These are phyloP conservation scores for Saturnia japonica DNA, from an alignment of 2,888 invertebrate genomes.

Conservation along the genomic window DNA sequence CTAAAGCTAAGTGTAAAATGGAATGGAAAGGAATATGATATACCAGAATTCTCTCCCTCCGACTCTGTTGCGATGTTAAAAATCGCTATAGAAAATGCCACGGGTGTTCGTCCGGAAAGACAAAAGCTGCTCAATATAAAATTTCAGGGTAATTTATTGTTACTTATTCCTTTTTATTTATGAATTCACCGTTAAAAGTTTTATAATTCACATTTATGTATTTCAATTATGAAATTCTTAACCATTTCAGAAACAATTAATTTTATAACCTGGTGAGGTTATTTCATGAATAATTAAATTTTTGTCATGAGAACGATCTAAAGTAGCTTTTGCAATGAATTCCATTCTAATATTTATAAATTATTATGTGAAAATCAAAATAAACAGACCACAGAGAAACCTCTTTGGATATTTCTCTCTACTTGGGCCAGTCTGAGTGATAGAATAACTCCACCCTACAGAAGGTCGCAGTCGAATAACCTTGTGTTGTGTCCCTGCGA, in stretches of 20 bases:
- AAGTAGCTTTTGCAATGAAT: not conserved
- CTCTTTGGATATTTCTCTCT: no score
- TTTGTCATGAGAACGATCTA: not conserved
- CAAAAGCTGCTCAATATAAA: slow-evolving; percentile 97
- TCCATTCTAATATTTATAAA: not conserved
- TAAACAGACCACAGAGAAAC: no score
- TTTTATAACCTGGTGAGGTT: not conserved
- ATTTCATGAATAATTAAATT: not conserved
- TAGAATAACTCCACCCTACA: no score
- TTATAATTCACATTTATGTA: not conserved
- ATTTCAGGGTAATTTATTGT: slow-evolving; percentile 87
- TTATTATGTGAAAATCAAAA: no score
- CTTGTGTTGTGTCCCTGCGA: no score
- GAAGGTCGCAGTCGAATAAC: no score
- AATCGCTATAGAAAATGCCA: slow-evolving; percentile 91
- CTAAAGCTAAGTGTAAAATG: slow-evolving; percentile 91
- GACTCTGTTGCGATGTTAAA: slow-evolving; percentile 93
- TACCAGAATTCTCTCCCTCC: slow-evolving; percentile 87
- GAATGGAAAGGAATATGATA: slow-evolving; percentile 94
- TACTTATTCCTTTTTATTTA: not conserved
- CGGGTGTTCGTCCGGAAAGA: slow-evolving; percentile 94
- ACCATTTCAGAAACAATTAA: not conserved
- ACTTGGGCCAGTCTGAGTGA: no score
- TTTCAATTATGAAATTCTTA: not conserved
- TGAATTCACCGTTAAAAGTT: not conserved